A percentile compares a stretch with the other conserved stretches of the same genome.
phyloP scores from a whole-genome alignment of 2,888 invertebrate genomes.

The Odontomyia ornata region DNA sequence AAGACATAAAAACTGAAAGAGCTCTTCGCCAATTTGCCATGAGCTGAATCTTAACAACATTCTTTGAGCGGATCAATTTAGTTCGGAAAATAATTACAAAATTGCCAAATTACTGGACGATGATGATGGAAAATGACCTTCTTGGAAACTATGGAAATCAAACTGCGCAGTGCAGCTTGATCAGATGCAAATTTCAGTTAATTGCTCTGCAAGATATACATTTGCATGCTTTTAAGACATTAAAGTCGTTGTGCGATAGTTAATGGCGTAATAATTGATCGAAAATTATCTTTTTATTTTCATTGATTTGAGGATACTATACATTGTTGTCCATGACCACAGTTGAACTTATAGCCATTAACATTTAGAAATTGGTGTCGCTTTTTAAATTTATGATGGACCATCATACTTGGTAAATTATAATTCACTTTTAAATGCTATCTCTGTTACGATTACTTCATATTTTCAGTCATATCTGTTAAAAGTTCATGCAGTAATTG shows the following conservation, averaged over 20 bases:
- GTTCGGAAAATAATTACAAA: conserved; percentile 48
- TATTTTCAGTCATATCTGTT: no score
- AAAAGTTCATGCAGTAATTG: no score
- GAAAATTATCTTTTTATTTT: not conserved
- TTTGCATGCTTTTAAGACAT: conserved; percentile 26
- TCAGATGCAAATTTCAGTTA: conserved; percentile 39
- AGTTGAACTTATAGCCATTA: no score
- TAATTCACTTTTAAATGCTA: no score
- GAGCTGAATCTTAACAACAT: not conserved
- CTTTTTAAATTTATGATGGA: no score
- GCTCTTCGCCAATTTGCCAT: not conserved
- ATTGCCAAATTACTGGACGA: conserved; percentile 49
- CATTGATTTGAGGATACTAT: no score
- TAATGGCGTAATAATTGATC: conserved; percentile 29
- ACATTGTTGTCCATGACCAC: no score
- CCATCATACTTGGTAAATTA: no score
- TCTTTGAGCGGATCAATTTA: conserved; percentile 47
- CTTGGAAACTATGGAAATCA: conserved; percentile 32
- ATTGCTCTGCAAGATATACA: conserved; percentile 15
- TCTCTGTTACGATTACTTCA: no score
- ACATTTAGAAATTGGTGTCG: no score
- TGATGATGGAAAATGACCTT: conserved; percentile 38
- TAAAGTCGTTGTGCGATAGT: conserved; percentile 9
- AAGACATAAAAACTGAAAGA: not conserved
- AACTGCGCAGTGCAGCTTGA: conserved; percentile 19